These are phyloP conservation scores for Bubo bubo DNA, from an alignment of 2,113 vertebrate genomes.

Conservation along the genomic window DNA sequence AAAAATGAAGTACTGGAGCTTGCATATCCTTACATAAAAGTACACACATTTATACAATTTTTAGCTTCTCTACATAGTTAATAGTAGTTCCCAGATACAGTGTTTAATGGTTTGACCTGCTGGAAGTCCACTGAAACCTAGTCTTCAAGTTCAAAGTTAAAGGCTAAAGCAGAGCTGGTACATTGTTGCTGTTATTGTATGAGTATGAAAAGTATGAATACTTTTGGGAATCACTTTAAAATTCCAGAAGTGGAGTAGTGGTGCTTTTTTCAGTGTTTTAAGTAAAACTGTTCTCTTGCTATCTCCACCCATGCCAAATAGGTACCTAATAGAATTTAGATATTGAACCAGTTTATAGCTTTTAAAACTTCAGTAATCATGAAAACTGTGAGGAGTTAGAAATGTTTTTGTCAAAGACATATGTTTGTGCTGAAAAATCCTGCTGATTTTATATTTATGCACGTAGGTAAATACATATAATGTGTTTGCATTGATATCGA, in stretches of 20 bases:
- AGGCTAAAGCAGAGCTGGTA: background rate
- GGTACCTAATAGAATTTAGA: background rate
- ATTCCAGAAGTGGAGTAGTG: background rate
- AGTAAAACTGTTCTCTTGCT: background rate
- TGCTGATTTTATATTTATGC: background rate
- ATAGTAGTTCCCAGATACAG: background rate
- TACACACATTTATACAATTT: background rate
- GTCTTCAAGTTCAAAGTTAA: background rate
- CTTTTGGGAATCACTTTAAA: background rate
- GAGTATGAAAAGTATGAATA: background rate
- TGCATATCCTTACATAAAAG: background rate
- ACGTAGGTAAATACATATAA: background rate
- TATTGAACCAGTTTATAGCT: background rate
- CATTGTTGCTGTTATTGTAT: background rate
- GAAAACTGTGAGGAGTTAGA: background rate
- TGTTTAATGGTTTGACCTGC: background rate
- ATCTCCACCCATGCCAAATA: background rate
- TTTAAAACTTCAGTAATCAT: background rate
- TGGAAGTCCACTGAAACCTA: background rate
- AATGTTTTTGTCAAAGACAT: background rate
- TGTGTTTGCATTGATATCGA: background rate
- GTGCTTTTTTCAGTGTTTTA: background rate
- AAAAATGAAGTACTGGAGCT: background rate
- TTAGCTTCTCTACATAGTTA: background rate
- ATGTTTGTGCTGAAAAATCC: background rate